Base-by-base conservation (phyloP, 2,888 invertebrate genomes). In the Yponomeuta evonymella region DNA sequence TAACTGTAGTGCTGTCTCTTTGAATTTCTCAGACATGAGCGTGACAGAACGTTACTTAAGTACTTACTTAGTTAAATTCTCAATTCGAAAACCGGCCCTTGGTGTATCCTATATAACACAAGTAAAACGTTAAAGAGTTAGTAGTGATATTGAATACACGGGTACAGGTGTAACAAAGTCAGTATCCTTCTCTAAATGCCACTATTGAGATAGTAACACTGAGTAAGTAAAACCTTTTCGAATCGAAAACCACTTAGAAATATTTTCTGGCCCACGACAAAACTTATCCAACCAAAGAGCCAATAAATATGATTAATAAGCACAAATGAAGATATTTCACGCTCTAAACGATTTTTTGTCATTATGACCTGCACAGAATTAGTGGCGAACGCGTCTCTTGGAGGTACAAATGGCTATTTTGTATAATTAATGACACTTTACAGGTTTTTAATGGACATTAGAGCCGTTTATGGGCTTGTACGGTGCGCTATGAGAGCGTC, bases 361-460 rank as follows among this genome's bases (percentile, higher is more conserved):
- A 48, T 43, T 69, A 48, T 51, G 43, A 48, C 15, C 9, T 51
- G 33, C 48, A 51, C 63, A 64, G 48, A 67, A 69, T 68, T 64
- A 68, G 29, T 48, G 33, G 66, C 48, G 36, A 72, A 6, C 70
- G 70, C 43, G 67, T 58, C n/a, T 30, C 11, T 66, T 64, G 77
- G 79, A 79, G 78, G 77, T 75, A 75, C 75, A 69, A 74, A 72
- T 75, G 72, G 72, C 74, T 73, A 74, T 79, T 77, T 77, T 76
- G 75, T 79, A 80, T 81, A 85, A 85, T 83, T 83, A 83, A 86
- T 83, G 81, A 75, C 77, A 70, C 72, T 80, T 82, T 79, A 82
- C 76, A 74, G 76, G 76, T 78, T 83, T 81, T 82, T 86, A 85
- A 86, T 86, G 82, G 79, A 75, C 75, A 81, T 84, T 85, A 82